phyloP scores from a whole-genome alignment of 1,140 invertebrate genomes.

The Phocides pigmalion region DNA sequence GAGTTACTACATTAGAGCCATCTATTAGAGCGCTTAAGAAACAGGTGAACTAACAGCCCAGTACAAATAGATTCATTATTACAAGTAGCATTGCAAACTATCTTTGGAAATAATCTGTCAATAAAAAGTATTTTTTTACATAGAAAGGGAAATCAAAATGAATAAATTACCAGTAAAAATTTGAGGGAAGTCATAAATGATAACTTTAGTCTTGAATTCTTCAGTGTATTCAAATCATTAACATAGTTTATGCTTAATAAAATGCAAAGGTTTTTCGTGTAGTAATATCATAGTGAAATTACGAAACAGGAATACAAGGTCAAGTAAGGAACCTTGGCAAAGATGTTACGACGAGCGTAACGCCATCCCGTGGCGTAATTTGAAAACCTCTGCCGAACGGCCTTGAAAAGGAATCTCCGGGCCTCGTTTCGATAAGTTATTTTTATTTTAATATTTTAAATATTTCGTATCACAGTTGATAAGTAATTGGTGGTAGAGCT shows the following conservation, averaged over 20 bases:
- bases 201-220: too few species aligned
- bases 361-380: constrained; percentile 4
- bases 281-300: neutral
- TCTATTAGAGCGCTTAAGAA: neutral
- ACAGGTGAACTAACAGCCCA: neutral
- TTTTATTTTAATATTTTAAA: neutral
- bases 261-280: neutral
- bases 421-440: too few species aligned
- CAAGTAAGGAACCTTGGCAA: constrained; percentile 6
- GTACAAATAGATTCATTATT: too few species aligned
- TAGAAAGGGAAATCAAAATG: too few species aligned
- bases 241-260: neutral
- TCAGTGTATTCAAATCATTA: neutral
- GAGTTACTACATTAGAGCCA: neutral
- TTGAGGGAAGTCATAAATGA: too few species aligned
- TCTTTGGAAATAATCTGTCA: too few species aligned
- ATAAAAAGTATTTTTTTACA: too few species aligned
- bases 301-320: neutral
- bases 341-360: neutral
- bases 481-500: too few species aligned
- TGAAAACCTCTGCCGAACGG: neutral
- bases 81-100: too few species aligned
- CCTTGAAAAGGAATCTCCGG: neutral
- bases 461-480: too few species aligned
- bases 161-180: too few species aligned